These are phyloP conservation scores for Orius insidiosus DNA, from an alignment of 1,140 invertebrate species.

Conservation along the genomic window DNA sequence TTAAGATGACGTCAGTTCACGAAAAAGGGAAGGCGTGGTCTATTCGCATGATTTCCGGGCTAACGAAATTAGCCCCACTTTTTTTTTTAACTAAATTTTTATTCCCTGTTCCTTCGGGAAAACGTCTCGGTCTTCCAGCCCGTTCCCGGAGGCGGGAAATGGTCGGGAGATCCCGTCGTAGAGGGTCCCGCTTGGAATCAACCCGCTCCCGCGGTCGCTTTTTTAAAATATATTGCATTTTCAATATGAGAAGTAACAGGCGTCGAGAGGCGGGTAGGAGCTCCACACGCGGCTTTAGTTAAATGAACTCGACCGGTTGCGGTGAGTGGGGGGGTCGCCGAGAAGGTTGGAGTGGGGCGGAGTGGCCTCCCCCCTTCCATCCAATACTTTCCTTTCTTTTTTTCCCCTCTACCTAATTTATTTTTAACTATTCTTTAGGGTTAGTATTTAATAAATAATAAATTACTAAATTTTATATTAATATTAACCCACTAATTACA, in stretches of 20 bases:
- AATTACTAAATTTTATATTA: too few species aligned
- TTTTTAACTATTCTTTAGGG: too few species aligned
- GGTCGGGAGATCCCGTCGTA: background rate
- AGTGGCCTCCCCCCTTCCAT: too few species aligned
- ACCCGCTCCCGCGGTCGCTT: constrained; percentile 1
- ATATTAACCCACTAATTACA: too few species aligned
- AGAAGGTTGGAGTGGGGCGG: too few species aligned
- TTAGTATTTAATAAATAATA: too few species aligned
- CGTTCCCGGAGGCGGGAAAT: background rate
- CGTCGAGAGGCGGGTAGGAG: constrained; percentile 5
- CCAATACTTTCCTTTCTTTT: too few species aligned
- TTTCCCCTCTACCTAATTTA: too few species aligned
- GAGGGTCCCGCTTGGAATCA: background rate
- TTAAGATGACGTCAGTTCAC: background rate
- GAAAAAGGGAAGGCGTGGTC: constrained; percentile 1
- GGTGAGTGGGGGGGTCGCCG: too few species aligned
- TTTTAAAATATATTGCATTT: constrained; percentile 17
- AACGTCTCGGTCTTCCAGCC: background rate
- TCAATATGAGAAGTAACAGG: constrained; percentile 13
- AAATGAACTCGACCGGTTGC: too few species aligned
- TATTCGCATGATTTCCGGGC: background rate
- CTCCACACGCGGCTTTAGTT: constrained; percentile 1
- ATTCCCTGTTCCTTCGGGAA: background rate
- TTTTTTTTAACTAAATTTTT: background rate
- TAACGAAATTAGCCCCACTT: background rate